These are phyloP conservation scores for Petrosia ficiformis DNA, from an alignment of 37 sponge, comb jelly and placozoan species.

Conservation along the genomic window DNA sequence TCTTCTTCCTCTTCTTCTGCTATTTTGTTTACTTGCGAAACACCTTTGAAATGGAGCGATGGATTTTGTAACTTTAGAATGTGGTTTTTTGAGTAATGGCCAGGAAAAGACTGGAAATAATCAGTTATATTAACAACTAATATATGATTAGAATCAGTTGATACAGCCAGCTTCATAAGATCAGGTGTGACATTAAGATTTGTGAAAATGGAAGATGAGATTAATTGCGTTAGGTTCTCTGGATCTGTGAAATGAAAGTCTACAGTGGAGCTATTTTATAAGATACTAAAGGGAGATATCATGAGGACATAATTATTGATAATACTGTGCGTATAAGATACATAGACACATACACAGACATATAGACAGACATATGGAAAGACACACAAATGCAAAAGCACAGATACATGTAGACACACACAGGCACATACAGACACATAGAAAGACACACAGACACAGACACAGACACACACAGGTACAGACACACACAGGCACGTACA, in stretches of 20 bases:
- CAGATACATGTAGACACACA: too few species aligned
- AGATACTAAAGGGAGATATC: background rate
- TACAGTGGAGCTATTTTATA: constrained; percentile 22
- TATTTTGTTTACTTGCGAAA: background rate
- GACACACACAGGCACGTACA: too few species aligned
- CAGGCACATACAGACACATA: too few species aligned
- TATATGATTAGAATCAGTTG: constrained; percentile 23
- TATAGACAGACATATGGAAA: too few species aligned
- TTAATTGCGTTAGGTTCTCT: constrained; percentile 5
- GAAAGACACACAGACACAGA: too few species aligned
- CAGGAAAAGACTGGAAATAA: constrained; percentile 29
- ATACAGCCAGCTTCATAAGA: too few species aligned
- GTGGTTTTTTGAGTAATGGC: background rate
- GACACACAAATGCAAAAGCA: too few species aligned
- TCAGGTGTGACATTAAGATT: constrained; percentile 33
- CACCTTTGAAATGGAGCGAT: background rate
- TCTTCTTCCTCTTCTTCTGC: constrained; percentile 45
- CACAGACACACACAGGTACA: too few species aligned
- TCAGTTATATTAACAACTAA: constrained; percentile 40
- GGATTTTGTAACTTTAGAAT: too few species aligned
- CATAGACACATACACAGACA: too few species aligned
- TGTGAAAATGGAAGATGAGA: constrained; percentile 30
- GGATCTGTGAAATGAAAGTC: constrained; percentile 2
- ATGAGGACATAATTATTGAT: constrained; percentile 5
- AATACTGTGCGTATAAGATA: too few species aligned